Percentiles rank a stretch among this genome's conserved stretches.
Conservation (phyloP, 2,113 vertebrate species). For the Campylomormyrus tamandua region DNA sequence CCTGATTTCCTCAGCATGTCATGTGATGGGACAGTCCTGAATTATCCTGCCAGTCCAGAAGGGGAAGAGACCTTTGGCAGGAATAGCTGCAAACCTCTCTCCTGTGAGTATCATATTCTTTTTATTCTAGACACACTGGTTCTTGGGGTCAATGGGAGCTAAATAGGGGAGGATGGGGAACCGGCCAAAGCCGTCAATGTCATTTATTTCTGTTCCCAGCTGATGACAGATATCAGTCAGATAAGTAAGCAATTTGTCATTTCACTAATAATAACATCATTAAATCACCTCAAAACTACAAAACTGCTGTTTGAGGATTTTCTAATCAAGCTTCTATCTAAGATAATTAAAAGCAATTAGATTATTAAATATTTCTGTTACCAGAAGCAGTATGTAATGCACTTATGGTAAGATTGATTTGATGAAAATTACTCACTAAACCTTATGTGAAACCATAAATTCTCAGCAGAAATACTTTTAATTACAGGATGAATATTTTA, state of each 20-base stretch:
- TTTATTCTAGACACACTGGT: background rate
- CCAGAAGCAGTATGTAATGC: background rate
- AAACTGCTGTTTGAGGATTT: background rate
- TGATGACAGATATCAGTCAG: background rate
- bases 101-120: background rate
- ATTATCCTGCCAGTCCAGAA: background rate
- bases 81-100: background rate
- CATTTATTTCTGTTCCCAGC: background rate
- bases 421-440: background rate
- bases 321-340: background rate
- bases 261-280: background rate
- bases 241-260: background rate
- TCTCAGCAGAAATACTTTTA: conserved; percentile 20
- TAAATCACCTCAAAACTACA: background rate
- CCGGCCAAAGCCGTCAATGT: background rate
- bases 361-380: conserved; percentile 4
- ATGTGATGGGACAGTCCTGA: background rate
- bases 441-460: background rate
- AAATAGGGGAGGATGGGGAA: background rate
- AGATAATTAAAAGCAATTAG: background rate
- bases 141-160: background rate
- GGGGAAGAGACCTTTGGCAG: background rate
- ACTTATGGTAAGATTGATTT: conserved; percentile 9
- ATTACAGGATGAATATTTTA: conserved; percentile 13
- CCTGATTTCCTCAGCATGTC: background rate